Evolutionary conservation across 2,797 vertebrate genomes (phyloP), one percentile per base, ranked within the genome.

Genomic region (Melanotaenia parkinsoni): DNA sequence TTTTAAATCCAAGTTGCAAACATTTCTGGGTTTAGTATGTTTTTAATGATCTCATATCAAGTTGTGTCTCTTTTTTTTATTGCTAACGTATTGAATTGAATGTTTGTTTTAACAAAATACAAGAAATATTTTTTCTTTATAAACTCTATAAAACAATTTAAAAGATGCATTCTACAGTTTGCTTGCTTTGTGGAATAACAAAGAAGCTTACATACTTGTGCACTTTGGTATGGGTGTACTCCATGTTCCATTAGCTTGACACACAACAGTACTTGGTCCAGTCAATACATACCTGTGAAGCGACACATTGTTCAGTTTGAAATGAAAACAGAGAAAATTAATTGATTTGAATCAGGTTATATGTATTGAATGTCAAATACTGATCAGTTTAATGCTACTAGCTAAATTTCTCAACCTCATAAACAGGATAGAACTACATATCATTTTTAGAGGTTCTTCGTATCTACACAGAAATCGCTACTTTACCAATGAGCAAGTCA

Each of bases 181-280:
- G n/a, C 24, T 66, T 33, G 13, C 28, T 26, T 38, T 16, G 10
- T 2, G 1, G 16, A 37, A 59, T 38, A 60, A 38, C 5, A 9
- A 12, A 11, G 35, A 43, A 3, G 28, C 45, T 58, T 26, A 92
- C 95, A 0, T 95, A 98, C 97, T 73, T 24, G 81, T 78, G 72
- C 97, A 98, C 43, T 76, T 56, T 1, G 96, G 96, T 16, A 72
- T 4, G 0, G 26, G 8, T 16, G 77, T 58, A 28, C 91, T 96
- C 97, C 97, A 97, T 11, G 70, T 91, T 24, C 95, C 96, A 67
- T 91, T 86, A 57, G 88, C 86, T 9, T 86, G 94, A 69, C 97
- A 98, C 51, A 88, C 85, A 64, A 89, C 88, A 0, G 59, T 84
- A 61, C 65, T 81, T 6, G 88, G 67, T 80, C 97, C 97, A 4